Percentiles rank a stretch among this genome's conserved stretches.
Evolutionary conservation across 2,113 vertebrate genomes (phyloP).

Genomic region (Cynopterus brachyotis): DNA sequence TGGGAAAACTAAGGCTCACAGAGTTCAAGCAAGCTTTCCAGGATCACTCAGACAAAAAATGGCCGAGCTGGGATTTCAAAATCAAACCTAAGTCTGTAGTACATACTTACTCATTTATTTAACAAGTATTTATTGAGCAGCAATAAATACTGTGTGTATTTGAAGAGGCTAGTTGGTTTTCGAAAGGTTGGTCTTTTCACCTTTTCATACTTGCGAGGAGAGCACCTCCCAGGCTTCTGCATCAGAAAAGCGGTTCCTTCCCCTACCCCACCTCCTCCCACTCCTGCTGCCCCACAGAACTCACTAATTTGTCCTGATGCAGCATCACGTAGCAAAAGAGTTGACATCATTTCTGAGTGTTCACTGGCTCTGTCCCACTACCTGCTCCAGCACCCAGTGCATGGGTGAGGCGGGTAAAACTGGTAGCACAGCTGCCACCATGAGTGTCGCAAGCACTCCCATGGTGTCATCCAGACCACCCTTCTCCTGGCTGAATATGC

Average conservation of each 20-base stretch:
- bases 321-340: neutral
- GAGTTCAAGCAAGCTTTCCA: neutral
- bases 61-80: neutral
- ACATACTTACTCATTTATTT: neutral
- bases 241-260: neutral
- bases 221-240: neutral
- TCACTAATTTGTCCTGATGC: neutral
- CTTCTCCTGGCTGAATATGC: neutral
- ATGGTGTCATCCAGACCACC: neutral
- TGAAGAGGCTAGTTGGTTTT: neutral
- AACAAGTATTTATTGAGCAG: neutral
- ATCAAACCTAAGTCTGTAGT: neutral
- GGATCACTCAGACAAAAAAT: neutral
- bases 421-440: fast-evolving
- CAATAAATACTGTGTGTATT: neutral
- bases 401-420: fast-evolving
- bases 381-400: neutral
- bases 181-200: neutral
- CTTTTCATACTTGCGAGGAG: neutral
- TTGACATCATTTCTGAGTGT: neutral
- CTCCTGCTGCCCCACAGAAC: neutral
- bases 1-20: neutral
- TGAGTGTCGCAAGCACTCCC: neutral
- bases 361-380: neutral
- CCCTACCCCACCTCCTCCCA: neutral